Conservation (phyloP, 2,888 invertebrate genomes). For the Brenthis daphne region DNA sequence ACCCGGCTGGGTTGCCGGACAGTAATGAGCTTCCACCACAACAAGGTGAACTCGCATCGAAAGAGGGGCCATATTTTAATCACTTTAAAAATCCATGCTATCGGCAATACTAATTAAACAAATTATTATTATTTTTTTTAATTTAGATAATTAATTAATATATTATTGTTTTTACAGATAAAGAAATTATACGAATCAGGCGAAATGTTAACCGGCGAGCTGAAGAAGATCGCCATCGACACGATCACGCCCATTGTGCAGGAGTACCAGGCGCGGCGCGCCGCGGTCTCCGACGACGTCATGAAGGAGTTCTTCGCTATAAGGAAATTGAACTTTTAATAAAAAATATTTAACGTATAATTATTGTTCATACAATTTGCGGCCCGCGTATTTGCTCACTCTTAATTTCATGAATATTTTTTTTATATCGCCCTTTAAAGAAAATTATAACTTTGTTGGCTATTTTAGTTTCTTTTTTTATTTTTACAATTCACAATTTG, state of each 20-base stretch:
- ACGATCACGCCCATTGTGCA: conserved; percentile 85
- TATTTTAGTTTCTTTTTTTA: too few species aligned
- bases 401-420: too few species aligned
- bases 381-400: too few species aligned
- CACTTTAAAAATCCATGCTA: too few species aligned
- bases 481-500: background rate
- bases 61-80: too few species aligned
- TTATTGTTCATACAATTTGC: background rate
- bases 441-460: too few species aligned
- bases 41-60: too few species aligned
- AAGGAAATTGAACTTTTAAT: conserved; percentile 85
- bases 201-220: conserved; percentile 94
- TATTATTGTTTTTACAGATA: conserved; percentile 54
- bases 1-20: too few species aligned
- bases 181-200: conserved; percentile 92
- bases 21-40: too few species aligned
- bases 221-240: conserved; percentile 95
- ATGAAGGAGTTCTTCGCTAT: conserved; percentile 93
- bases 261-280: conserved; percentile 91
- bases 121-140: background rate
- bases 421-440: too few species aligned
- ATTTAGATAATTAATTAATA: background rate
- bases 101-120: too few species aligned
- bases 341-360: background rate
- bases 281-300: conserved; percentile 91